Base-by-base conservation (phyloP, 2,797 vertebrate genomes). In the Acanthurus lineatus region DNA sequence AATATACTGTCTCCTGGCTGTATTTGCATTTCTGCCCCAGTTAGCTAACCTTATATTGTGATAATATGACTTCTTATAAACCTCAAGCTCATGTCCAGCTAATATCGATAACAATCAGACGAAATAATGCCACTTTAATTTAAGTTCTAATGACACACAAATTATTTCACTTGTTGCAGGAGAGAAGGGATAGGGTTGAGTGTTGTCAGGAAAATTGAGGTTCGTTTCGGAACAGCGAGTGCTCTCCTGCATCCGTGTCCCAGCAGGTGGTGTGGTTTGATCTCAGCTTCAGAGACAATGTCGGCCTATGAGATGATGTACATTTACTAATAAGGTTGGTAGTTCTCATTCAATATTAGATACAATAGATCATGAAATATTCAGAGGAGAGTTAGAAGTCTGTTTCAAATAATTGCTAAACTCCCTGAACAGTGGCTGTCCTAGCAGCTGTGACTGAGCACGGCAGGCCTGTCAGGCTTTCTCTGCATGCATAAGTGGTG, bases 1-100 rank as follows among this genome's bases (percentile, higher is more conserved):
- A 51, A 64, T 76, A 48, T 20, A 71, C 44, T 47, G 52, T 65
- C n/a, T 77, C 42, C 44, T 65, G 10, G 0, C 22, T 62, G 68
- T 51, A 38, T 73, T 82, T 72, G 19, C 32, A 45, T 28, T 28
- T 57, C 54, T 80, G 74, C 54, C 69, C 76, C 9, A 69, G 42
- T 69, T 79, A 72, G 45, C 22, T 44, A 32, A 48, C 12, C 59
- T 40, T 49, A 3, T 57, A 9, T 35, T 52, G 38, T n/a, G 19
- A 35, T 53, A 53, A 49, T 51, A 64, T 45, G 6, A 69, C 40
- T 73, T 10, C 0, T 67, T 72, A 28, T 22, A 48, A 42, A 44
- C 32, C 32, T 35, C 32, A 35, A 35, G 32, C 32, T 35, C 32
- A 71, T 32, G 16, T 40, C n/a, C 49, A 5, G 56, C 49, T 0